Percentiles rank a stretch among this genome's conserved stretches.
Conservation (phyloP, 2,113 vertebrate genomes). For the Siniperca knerii region DNA sequence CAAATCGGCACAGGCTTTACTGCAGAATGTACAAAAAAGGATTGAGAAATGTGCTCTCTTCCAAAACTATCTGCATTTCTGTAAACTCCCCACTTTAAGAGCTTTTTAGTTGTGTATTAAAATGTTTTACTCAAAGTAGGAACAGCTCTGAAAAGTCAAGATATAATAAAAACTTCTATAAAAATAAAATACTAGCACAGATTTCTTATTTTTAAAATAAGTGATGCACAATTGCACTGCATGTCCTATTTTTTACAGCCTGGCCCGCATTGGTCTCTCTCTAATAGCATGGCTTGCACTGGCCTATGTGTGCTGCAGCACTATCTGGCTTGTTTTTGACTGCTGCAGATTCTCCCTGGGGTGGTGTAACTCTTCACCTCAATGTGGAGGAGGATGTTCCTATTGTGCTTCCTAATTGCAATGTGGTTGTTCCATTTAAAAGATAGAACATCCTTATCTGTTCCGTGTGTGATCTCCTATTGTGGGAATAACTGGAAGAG, state of each 20-base stretch:
- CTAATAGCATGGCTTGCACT: constrained; percentile 24
- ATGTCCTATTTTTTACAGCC: constrained; percentile 52
- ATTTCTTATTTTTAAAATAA: constrained; percentile 15
- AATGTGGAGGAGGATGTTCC: constrained; percentile 83
- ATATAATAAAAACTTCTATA: neutral
- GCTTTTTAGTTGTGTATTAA: constrained; percentile 7
- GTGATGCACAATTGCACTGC: constrained; percentile 21
- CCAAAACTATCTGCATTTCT: constrained; percentile 46
- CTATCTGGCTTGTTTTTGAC: constrained; percentile 80
- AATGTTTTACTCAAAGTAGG: constrained; percentile 3
- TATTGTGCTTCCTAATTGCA: constrained; percentile 88
- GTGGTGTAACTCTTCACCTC: constrained; percentile 82
- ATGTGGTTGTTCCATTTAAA: constrained; percentile 85
- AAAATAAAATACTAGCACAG: neutral
- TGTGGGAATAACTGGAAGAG: constrained; percentile 40
- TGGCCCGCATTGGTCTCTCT: constrained; percentile 43
- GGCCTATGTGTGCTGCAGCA: constrained; percentile 51
- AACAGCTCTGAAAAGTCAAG: neutral
- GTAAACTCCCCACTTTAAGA: constrained; percentile 33
- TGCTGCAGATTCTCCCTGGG: constrained; percentile 78
- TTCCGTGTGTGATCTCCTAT: constrained; percentile 50
- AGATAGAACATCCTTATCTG: constrained; percentile 75
- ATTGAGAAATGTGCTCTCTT: constrained; percentile 40
- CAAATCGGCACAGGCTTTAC: constrained; percentile 66
- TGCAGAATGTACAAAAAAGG: constrained; percentile 48